Evolutionary conservation across 2,888 invertebrate genomes (phyloP), one percentile per base, ranked within the genome.

Genomic region (Horisme vitalbata): DNA sequence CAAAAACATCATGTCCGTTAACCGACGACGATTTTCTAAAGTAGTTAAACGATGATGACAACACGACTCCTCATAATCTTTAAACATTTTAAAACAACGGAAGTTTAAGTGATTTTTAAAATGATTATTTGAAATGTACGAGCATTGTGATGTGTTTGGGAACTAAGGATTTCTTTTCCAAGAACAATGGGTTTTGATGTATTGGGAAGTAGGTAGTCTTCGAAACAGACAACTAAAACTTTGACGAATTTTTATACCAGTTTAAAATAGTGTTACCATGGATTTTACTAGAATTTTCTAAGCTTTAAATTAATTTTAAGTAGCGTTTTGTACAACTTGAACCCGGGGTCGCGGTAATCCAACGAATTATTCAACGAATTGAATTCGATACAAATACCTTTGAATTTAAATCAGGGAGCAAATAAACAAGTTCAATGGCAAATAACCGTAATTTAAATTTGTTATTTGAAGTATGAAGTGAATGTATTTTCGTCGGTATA

Each of bases 311-410:
- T n/a, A n/a, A n/a, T n/a, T n/a, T n/a, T n/a, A n/a, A n/a, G n/a
- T n/a, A n/a, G n/a, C n/a, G n/a, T n/a, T n/a, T n/a, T n/a, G 20
- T 26, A 14, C 15, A 36, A 26, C 20, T 30, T 47, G 45, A 50
- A 39, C 55, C 26, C 32, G n/a, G 31, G 51, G 52, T 55, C 52
- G 51, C 13, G 6, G 13, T 44, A 41, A 45, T 45, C 52, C 45
- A 35, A 33, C 49, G 33, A 55, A 55, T 43, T 57, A 57, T 52
- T 47, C 55, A 51, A 30, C 34, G 24, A 12, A 36, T 24, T 20
- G 13, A 23, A 44, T 46, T 44, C 46, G 35, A 37, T 38, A 27
- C n/a, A 41, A 31, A 34, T 36, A 35, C 20, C 39, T 52, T 54
- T 52, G 45, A 55, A 55, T 57, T 45, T 43, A 28, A 52, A 50